phyloP scores from a whole-genome alignment of 2,888 invertebrate genomes.

The Brassicogethes aeneus region DNA sequence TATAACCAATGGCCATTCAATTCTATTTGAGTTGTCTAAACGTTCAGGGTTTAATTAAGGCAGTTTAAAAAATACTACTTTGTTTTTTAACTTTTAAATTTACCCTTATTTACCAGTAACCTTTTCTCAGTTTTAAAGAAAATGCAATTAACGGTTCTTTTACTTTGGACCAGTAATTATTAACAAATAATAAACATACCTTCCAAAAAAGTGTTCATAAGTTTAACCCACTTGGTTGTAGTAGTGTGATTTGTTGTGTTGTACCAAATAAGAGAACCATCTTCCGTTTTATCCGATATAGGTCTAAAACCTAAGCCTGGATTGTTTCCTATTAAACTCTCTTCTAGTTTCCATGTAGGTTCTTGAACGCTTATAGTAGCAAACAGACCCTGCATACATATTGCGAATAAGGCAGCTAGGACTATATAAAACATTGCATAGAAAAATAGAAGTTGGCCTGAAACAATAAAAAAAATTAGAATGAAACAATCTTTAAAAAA shows the following conservation, averaged over 20 bases:
- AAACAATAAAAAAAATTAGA: conserved; percentile 38
- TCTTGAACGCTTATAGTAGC: conserved; percentile 55
- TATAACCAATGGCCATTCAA: too few relatives aligned
- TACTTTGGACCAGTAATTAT: too few relatives aligned
- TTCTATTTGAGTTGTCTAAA: too few relatives aligned
- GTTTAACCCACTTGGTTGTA: conserved; percentile 45
- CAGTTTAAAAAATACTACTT: too few relatives aligned
- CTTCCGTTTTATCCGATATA: conserved; percentile 43
- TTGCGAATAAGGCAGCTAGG: conserved; percentile 73
- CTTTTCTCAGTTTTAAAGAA: too few relatives aligned
- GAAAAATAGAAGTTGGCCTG: conserved; percentile 76
- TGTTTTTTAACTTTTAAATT: too few relatives aligned
- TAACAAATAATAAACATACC: too few relatives aligned
- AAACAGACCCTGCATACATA: conserved; percentile 78
- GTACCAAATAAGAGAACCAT: conserved; percentile 55
- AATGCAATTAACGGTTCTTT: too few relatives aligned
- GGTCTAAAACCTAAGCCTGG: conserved; percentile 60
- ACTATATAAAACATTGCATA: conserved; percentile 81
- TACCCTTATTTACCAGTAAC: too few relatives aligned
- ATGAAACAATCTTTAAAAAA: too few relatives aligned
- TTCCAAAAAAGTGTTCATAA: conserved; percentile 48
- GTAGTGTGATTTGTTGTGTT: conserved; percentile 45
- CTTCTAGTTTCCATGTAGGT: conserved; percentile 67
- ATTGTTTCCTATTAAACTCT: conserved; percentile 66
- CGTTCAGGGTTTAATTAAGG: too few relatives aligned